Conservation (phyloP, 2,113 vertebrate genomes). For the Synodontis membranacea region DNA sequence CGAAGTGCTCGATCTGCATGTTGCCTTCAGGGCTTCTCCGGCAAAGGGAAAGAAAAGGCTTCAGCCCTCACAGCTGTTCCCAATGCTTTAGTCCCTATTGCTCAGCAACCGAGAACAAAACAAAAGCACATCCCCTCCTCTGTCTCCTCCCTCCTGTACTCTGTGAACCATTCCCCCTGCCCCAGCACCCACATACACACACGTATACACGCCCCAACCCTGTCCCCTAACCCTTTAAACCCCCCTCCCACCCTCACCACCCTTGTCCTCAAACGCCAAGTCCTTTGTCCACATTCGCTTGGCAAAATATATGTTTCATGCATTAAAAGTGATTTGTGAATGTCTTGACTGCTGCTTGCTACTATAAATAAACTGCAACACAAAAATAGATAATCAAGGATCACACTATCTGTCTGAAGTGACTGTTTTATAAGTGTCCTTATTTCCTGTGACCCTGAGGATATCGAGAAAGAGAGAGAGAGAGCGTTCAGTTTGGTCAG, state of each 20-base stretch:
- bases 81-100: conserved; percentile 67
- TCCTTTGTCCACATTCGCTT: conserved; percentile 55
- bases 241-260: conserved; percentile 32
- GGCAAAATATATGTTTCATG: conserved; percentile 55
- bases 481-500: background rate
- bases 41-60: conserved; percentile 77
- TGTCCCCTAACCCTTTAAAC: conserved; percentile 50
- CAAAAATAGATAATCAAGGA: conserved; percentile 10
- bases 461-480: background rate
- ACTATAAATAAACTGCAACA: conserved; percentile 35
- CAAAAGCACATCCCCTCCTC: conserved; percentile 68
- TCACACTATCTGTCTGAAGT: background rate
- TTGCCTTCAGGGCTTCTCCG: conserved; percentile 69
- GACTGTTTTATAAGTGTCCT: conserved; percentile 5
- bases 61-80: conserved; percentile 78
- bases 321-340: conserved; percentile 43
- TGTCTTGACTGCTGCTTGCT: conserved; percentile 26
- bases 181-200: conserved; percentile 40
- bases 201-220: conserved; percentile 38
- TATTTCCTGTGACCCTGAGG: background rate
- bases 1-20: conserved; percentile 55
- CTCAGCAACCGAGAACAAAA: conserved; percentile 77
- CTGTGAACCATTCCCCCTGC: conserved; percentile 57
- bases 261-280: conserved; percentile 48
- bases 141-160: conserved; percentile 47